A percentile compares a stretch with the other conserved stretches of the same genome.
These are phyloP conservation scores for Strigops habroptila DNA, from an alignment of 2,113 vertebrate genomes.

Conservation along the genomic window DNA sequence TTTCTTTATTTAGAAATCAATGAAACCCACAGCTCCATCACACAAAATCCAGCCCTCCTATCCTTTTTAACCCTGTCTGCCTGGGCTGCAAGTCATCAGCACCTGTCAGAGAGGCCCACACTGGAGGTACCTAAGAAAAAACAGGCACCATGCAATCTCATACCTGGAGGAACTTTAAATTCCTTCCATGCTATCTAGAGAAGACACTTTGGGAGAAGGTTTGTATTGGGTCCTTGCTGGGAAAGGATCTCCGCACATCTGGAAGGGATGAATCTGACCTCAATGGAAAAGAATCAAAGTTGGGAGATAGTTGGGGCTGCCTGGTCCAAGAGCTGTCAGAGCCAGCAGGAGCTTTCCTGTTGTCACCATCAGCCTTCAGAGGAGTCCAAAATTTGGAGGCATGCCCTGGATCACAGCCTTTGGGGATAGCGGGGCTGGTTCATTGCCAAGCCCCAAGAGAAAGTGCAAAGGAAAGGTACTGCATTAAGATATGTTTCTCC, in stretches of 20 bases:
- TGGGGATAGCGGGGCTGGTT: background rate
- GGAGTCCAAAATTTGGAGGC: background rate
- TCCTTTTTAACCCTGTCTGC: background rate
- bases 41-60: background rate
- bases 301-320: background rate
- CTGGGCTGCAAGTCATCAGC: background rate
- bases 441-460: background rate
- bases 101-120: background rate
- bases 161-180: background rate
- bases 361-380: background rate
- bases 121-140: background rate
- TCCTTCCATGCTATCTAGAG: background rate
- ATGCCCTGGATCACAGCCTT: background rate
- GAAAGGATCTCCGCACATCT: background rate
- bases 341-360: background rate
- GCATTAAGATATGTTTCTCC: background rate
- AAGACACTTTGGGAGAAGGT: background rate
- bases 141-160: accelerated
- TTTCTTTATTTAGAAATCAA: constrained; percentile 34
- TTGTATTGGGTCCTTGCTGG: background rate
- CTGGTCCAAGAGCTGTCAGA: background rate
- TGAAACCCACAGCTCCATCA: background rate
- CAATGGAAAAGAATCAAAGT: background rate
- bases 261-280: background rate
- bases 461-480: background rate